Evolutionary conservation across 2,113 vertebrate genomes (phyloP).

Genomic region (Ia io): DNA sequence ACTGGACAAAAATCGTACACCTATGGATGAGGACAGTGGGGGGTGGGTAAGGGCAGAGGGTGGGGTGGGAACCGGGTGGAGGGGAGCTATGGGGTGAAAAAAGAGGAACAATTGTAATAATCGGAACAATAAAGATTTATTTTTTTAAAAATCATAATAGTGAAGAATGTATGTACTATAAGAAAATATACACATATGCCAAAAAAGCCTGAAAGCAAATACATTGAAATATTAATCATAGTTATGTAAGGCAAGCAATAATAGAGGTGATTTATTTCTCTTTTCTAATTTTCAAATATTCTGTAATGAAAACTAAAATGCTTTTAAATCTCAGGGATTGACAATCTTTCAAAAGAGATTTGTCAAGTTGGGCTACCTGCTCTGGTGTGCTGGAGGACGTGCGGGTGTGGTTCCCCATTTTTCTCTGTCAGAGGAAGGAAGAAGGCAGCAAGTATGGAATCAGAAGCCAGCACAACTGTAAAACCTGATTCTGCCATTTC

Average conservation of each 20-base stretch:
- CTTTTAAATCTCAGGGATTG: slow-evolving; percentile 1
- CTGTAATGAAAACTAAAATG: not conserved
- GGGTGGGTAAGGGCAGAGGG: too few species aligned
- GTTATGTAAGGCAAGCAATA: not conserved
- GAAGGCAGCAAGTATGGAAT: not conserved
- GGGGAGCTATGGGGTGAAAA: too few species aligned
- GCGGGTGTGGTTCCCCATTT: not conserved
- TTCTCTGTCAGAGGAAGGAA: not conserved
- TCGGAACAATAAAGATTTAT: too few species aligned
- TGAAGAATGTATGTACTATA: not conserved
- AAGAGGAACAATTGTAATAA: too few species aligned
- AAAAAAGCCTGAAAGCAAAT: not conserved
- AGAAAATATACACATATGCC: not conserved
- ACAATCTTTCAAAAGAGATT: not conserved
- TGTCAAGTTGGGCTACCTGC: not conserved
- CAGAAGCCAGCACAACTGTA: not conserved
- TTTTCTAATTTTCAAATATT: slow-evolving; percentile 24
- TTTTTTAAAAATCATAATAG: slow-evolving; percentile 11
- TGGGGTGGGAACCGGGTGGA: too few species aligned
- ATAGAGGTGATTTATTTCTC: not conserved
- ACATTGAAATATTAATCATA: not conserved
- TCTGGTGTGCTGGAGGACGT: not conserved
- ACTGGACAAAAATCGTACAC: too few species aligned
- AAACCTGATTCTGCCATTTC: not conserved
- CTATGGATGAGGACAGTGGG: too few species aligned